These are phyloP conservation scores for Ctenodactylus gundi DNA, from an alignment of 2,113 vertebrate genomes.

Conservation along the genomic window DNA sequence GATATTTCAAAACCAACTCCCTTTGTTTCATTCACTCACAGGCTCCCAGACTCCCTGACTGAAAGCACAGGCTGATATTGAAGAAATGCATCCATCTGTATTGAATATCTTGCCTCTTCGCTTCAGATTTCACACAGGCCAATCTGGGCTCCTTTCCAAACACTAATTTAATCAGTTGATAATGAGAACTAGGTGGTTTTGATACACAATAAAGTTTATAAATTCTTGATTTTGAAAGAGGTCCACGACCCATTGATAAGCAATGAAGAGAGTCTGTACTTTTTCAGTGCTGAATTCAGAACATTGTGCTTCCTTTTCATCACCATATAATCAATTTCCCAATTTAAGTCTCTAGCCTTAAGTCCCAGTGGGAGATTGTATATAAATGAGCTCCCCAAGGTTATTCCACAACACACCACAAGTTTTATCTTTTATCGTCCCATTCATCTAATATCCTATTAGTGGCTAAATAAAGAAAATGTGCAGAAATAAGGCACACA, in stretches of 20 bases:
- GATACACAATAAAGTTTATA: neutral
- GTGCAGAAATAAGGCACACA: neutral
- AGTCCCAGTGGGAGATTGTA: neutral
- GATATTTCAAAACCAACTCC: neutral
- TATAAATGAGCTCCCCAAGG: neutral
- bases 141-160: neutral
- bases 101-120: neutral
- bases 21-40: neutral
- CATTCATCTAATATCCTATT: neutral
- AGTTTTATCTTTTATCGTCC: neutral
- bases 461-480: neutral
- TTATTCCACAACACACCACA: neutral
- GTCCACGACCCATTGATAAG: neutral
- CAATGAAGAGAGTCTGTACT: neutral
- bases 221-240: neutral
- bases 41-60: neutral
- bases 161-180: neutral
- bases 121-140: neutral
- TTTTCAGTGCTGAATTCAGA: neutral
- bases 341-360: neutral
- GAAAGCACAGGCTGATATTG: neutral
- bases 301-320: neutral
- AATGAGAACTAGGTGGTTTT: neutral
- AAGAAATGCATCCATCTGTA: neutral
- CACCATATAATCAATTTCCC: neutral